phyloP scores from a whole-genome alignment of 2,797 vertebrate genomes.

The Coranthus polyacanthus region DNA sequence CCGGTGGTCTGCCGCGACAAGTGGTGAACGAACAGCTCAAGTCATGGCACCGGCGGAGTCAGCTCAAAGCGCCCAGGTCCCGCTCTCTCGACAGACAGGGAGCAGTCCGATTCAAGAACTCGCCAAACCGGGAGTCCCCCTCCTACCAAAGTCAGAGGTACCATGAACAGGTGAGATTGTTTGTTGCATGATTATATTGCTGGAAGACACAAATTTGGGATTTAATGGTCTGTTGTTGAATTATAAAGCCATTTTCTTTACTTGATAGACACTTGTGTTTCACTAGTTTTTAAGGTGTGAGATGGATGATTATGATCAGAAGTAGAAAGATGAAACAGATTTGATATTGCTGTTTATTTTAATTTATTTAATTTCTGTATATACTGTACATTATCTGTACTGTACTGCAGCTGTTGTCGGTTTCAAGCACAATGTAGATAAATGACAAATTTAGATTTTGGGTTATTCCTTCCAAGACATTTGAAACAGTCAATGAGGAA shows the following conservation, averaged over 20 bases:
- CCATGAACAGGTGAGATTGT: slow-evolving; percentile 76
- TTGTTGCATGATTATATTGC: not conserved
- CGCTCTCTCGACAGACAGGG: slow-evolving; percentile 90
- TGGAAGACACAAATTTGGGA: not conserved
- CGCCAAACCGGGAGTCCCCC: slow-evolving; percentile 63
- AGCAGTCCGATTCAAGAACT: slow-evolving; percentile 81
- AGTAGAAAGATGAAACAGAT: too few species aligned
- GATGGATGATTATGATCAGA: too few species aligned
- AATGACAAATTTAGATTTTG: too few species aligned
- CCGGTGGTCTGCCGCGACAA: slow-evolving; percentile 79
- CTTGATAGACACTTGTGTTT: too few species aligned
- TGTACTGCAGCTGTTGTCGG: too few species aligned
- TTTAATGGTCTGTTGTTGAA: not conserved
- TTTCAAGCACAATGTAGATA: too few species aligned
- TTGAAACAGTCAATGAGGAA: not conserved
- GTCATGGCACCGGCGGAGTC: slow-evolving; percentile 90
- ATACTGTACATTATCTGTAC: too few species aligned
- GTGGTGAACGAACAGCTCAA: slow-evolving; percentile 89
- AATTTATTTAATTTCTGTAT: too few species aligned
- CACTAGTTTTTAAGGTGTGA: too few species aligned
- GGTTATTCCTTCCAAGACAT: not conserved
- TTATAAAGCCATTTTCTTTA: too few species aligned
- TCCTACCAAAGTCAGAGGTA: slow-evolving; percentile 66
- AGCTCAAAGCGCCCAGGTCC: slow-evolving; percentile 81
- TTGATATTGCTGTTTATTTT: too few species aligned